Percentiles rank a stretch among this genome's conserved stretches.
phyloP scores from a whole-genome alignment of 2,888 invertebrate genomes.

The Acholoe squamosa region DNA sequence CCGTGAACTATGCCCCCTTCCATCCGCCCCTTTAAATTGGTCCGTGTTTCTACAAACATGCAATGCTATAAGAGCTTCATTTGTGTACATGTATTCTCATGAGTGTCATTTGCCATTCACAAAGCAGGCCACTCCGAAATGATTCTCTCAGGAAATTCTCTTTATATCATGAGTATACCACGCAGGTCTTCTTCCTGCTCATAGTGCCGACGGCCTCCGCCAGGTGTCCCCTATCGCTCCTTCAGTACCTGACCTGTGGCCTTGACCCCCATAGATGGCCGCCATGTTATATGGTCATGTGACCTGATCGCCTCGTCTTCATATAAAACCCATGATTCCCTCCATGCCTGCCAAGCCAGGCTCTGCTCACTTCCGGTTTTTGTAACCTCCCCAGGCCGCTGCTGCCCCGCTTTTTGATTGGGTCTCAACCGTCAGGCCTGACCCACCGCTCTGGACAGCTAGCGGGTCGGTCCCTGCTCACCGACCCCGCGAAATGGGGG shows the following conservation, averaged over 20 bases:
- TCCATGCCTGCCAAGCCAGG: background rate
- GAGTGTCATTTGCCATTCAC: too few relatives aligned
- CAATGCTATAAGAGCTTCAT: too few relatives aligned
- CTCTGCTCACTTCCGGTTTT: background rate
- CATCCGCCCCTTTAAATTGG: too few relatives aligned
- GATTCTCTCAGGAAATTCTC: too few relatives aligned
- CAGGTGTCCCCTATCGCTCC: conserved; percentile 1
- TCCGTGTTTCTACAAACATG: too few relatives aligned
- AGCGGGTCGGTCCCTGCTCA: conserved; percentile 2
- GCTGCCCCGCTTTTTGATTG: conserved; percentile 10
- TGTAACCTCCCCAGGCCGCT: too few relatives aligned
- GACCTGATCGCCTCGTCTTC: conserved; percentile 35
- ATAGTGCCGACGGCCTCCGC: background rate
- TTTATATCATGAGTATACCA: too few relatives aligned
- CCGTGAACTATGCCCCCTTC: too few relatives aligned
- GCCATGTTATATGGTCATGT: conserved; percentile 40
- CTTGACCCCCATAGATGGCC: conserved; percentile 8
- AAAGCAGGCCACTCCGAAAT: too few relatives aligned
- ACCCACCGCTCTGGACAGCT: conserved; percentile 33
- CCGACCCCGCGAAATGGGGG: conserved; percentile 47
- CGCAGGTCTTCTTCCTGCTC: too few relatives aligned
- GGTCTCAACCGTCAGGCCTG: conserved; percentile 52
- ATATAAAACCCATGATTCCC: conserved; percentile 55
- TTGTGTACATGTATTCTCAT: too few relatives aligned
- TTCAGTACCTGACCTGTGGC: conserved; percentile 15